Percentiles rank a stretch among this genome's conserved stretches.
Evolutionary conservation across 2,113 vertebrate genomes (phyloP).

Genomic region (Nansenia antarctica): DNA sequence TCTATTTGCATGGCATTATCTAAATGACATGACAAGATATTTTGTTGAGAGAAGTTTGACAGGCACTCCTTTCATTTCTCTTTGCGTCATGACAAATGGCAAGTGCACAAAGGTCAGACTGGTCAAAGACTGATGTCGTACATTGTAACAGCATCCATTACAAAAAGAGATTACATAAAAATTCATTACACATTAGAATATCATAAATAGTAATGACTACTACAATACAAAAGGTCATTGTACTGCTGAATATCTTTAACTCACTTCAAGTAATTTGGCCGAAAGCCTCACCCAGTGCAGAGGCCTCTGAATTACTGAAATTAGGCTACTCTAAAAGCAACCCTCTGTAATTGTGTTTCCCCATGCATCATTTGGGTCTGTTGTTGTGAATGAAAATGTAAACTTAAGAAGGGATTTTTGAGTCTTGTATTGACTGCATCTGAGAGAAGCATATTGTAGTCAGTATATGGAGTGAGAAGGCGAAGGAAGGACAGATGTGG

Average conservation of each 20-base stretch:
- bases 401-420: neutral
- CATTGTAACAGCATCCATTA: neutral
- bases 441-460: no score
- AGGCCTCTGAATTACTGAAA: neutral
- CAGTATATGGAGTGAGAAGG: no score
- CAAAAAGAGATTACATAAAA: conserved; percentile 22
- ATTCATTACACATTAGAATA: conserved; percentile 30
- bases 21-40: conserved; percentile 27
- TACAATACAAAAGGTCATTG: neutral
- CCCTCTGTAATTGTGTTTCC: neutral
- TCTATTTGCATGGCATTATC: conserved; percentile 1
- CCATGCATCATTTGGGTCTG: neutral
- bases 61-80: conserved; percentile 45
- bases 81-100: conserved; percentile 34
- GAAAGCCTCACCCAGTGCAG: neutral
- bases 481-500: neutral
- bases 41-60: conserved; percentile 11
- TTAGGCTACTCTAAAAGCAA: neutral
- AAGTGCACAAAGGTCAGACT: conserved; percentile 9
- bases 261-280: neutral
- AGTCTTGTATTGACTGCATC: neutral
- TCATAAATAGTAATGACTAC: conserved; percentile 7
- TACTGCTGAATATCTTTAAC: neutral
- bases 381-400: neutral
- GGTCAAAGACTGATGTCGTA: neutral